Percentiles rank a stretch among this genome's conserved stretches.
Evolutionary conservation across 2,888 invertebrate genomes (phyloP).

Genomic region (Nomada fabriciana): DNA sequence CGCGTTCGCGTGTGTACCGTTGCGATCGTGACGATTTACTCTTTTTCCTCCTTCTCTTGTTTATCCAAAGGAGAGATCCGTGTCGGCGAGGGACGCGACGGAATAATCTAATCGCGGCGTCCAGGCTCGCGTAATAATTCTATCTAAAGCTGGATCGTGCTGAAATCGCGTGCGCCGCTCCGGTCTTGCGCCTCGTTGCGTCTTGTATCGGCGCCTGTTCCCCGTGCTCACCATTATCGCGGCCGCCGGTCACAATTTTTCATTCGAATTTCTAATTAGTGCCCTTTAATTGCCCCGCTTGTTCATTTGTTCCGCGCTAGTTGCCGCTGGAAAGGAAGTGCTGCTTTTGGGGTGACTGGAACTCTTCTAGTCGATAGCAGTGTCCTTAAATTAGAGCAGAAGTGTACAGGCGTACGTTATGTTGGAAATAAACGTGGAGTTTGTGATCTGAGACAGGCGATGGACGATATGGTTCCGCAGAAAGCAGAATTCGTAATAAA

Average conservation of each 20-base stretch:
- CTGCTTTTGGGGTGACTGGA: not conserved
- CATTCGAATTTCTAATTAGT: constrained; percentile 12
- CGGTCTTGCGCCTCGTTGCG: constrained; percentile 32
- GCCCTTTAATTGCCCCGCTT: not conserved
- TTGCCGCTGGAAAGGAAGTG: not conserved
- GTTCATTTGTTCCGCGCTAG: constrained; percentile 1
- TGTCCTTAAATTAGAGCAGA: not conserved
- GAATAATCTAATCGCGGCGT: constrained; percentile 39
- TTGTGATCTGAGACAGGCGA: too few species aligned
- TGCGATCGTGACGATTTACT: constrained; percentile 18
- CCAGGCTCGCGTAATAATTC: constrained; percentile 33
- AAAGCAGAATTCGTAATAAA: too few species aligned
- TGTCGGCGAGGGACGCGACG: constrained; percentile 1
- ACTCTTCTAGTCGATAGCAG: not conserved
- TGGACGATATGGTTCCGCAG: too few species aligned
- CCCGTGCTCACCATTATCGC: constrained; percentile 4
- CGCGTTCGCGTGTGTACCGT: constrained; percentile 38
- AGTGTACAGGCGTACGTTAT: too few species aligned
- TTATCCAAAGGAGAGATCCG: not conserved
- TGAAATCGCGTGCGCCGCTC: not conserved
- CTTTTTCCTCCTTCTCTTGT: not conserved
- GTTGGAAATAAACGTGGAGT: too few species aligned
- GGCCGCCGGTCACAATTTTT: not conserved
- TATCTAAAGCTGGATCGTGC: constrained; percentile 36
- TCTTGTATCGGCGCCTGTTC: constrained; percentile 18